Percentiles rank a stretch among this genome's conserved stretches.
Conservation (phyloP, 1,140 invertebrate species). For the Aphis craccivora region DNA sequence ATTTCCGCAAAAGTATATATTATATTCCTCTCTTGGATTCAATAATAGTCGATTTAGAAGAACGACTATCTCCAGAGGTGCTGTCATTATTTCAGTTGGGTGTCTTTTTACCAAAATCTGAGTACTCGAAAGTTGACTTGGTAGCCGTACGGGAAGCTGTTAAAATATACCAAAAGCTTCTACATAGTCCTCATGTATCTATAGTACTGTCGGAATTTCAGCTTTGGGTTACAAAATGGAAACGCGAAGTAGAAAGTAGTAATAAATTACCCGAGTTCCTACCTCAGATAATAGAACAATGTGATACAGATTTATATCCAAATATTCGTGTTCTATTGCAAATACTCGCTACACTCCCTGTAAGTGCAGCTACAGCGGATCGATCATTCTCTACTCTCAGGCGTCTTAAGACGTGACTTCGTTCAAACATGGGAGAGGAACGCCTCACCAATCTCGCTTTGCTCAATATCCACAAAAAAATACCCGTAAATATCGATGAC, state of each 20-base stretch:
- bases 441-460: no score
- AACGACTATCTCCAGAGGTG: neutral
- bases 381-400: conserved; percentile 29
- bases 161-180: no score
- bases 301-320: neutral
- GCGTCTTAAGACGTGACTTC: neutral
- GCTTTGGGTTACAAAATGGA: no score
- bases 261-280: neutral
- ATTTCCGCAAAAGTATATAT: neutral
- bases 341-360: conserved; percentile 18
- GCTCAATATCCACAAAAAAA: no score
- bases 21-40: neutral
- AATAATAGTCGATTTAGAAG: neutral
- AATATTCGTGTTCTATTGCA: conserved; percentile 35
- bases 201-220: no score
- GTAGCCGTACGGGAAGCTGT: no score
- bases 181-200: no score
- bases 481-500: no score
- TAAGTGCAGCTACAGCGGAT: conserved; percentile 7
- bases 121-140: neutral
- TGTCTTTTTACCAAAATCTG: neutral
- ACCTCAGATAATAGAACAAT: neutral
- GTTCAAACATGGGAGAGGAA: neutral
- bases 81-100: neutral
- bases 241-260: no score